A percentile compares a stretch with the other conserved stretches of the same genome.
These are phyloP conservation scores for Malacosoma neustria DNA, from an alignment of 2,888 invertebrate genomes.

Conservation along the genomic window DNA sequence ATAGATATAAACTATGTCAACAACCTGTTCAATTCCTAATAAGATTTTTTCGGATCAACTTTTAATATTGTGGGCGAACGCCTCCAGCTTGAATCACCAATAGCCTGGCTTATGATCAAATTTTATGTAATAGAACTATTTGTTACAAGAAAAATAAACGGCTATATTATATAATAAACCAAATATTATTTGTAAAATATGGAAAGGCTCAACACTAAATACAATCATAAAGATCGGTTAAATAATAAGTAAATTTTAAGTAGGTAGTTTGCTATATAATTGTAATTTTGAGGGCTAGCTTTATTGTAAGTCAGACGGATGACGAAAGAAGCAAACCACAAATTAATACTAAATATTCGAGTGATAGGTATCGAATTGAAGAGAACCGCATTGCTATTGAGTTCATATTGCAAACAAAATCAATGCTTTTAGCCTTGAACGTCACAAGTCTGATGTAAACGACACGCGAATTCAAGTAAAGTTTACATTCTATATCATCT, in stretches of 20 bases:
- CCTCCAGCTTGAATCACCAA: not conserved
- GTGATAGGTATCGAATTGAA: not conserved
- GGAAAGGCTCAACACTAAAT: too few species aligned
- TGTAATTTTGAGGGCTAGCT: too few species aligned
- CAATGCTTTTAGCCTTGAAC: slow-evolving; percentile 29
- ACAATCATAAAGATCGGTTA: too few species aligned
- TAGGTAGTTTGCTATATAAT: too few species aligned
- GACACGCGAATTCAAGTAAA: slow-evolving; percentile 21
- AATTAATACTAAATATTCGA: not conserved
- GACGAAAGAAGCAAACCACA: not conserved
- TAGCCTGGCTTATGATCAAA: not conserved
- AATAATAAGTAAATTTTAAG: too few species aligned
- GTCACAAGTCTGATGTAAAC: slow-evolving; percentile 27
- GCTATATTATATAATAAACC: too few species aligned
- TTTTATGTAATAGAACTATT: not conserved
- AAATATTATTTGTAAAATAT: too few species aligned
- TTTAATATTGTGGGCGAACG: not conserved
- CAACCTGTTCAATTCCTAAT: not conserved
- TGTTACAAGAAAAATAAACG: too few species aligned
- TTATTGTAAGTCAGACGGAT: not conserved
- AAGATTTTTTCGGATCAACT: not conserved
- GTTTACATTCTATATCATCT: slow-evolving; percentile 48
- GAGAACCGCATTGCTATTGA: not conserved
- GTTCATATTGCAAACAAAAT: slow-evolving; percentile 8
- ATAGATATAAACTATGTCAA: too few species aligned